phyloP scores from a whole-genome alignment of 2,888 invertebrate genomes.

The Pandemis corylana region DNA sequence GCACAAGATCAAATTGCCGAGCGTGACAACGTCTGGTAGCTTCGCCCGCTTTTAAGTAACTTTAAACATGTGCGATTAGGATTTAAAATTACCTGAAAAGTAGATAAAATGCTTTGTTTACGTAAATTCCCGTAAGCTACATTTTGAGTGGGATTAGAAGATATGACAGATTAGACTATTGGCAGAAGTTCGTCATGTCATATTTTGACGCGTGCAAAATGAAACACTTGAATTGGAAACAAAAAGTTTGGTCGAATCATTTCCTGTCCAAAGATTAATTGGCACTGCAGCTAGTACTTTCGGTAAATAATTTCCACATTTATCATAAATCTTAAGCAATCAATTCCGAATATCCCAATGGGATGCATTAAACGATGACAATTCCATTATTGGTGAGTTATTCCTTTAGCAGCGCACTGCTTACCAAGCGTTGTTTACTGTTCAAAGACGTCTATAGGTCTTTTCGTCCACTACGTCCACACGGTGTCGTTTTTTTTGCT shows the following conservation, averaged over 20 bases:
- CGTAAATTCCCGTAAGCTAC: not conserved
- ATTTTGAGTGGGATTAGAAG: not conserved
- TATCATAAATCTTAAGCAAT: constrained; percentile 16
- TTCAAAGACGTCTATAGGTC: not conserved
- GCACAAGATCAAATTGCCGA: not conserved
- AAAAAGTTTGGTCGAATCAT: not conserved
- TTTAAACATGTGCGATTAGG: not conserved
- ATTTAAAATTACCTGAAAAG: not conserved
- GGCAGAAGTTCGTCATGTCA: not conserved
- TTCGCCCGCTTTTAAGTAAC: not conserved
- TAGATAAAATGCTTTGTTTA: not conserved
- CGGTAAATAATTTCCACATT: not conserved
- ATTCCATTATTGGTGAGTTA: constrained; percentile 20
- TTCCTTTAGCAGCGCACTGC: not conserved
- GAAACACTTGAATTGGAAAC: not conserved
- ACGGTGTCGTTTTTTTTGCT: not conserved
- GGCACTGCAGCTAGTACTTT: constrained; percentile 10
- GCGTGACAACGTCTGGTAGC: not conserved
- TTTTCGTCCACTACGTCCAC: not conserved
- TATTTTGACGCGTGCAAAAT: not conserved
- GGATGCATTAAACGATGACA: constrained; percentile 25
- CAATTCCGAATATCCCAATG: constrained; percentile 19
- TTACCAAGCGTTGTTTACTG: not conserved
- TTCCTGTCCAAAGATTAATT: not conserved
- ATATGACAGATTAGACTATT: not conserved